A percentile compares a stretch with the other conserved stretches of the same genome.
Conservation (phyloP, 2,797 vertebrate genomes). For the Sylvilagus floridanus region DNA sequence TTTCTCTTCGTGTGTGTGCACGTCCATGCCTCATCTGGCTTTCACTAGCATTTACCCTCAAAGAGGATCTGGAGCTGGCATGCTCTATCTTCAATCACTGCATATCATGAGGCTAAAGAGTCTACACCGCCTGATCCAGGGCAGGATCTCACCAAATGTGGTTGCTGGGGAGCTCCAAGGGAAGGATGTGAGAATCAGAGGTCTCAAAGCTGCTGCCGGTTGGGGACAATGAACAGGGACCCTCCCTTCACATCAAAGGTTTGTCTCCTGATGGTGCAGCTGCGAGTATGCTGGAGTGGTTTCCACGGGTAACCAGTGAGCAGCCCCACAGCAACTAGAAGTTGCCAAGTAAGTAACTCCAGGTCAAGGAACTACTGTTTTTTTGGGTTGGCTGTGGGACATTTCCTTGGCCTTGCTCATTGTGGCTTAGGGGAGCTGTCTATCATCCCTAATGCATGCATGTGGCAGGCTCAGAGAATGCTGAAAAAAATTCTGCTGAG, state of each 20-base stretch:
- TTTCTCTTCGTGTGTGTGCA: neutral
- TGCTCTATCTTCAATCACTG: neutral
- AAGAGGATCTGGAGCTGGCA: neutral
- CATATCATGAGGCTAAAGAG: neutral
- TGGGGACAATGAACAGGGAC: no score
- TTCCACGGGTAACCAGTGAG: neutral
- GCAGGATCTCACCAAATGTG: neutral
- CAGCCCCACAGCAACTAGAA: slow-evolving; percentile 53
- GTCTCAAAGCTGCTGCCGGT: neutral
- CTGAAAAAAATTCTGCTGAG: slow-evolving; percentile 71
- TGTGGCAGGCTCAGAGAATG: slow-evolving; percentile 62
- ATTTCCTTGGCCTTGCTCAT: slow-evolving; percentile 57
- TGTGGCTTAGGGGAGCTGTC: neutral
- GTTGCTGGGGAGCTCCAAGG: neutral
- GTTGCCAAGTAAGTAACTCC: slow-evolving; percentile 39
- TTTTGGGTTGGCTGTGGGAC: slow-evolving; percentile 66
- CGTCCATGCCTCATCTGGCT: neutral
- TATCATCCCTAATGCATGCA: slow-evolving; percentile 71
- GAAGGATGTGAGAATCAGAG: neutral
- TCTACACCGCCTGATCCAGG: neutral
- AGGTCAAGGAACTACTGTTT: slow-evolving; percentile 67
- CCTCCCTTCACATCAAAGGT: neutral
- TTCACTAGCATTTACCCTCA: neutral
- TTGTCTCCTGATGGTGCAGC: neutral
- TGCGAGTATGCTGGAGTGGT: neutral